Percentiles rank a stretch among this genome's conserved stretches.
These are phyloP conservation scores for Gastrophryne carolinensis DNA, from an alignment of 2,797 vertebrate species.

Conservation along the genomic window DNA sequence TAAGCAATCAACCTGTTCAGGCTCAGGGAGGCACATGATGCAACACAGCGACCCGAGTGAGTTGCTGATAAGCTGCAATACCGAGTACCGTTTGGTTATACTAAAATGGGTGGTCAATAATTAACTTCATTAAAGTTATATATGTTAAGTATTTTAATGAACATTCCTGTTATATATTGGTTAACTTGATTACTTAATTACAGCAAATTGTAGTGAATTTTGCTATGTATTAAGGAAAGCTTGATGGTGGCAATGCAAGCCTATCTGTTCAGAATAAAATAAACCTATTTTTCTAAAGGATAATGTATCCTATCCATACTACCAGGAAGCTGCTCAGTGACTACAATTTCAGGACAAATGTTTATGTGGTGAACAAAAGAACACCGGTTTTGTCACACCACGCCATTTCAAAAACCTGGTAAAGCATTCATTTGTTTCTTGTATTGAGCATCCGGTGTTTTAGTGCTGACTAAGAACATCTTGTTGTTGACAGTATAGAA, in stretches of 20 bases:
- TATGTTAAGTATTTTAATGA: no score
- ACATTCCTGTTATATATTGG: no score
- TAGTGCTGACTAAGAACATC: constrained; percentile 63
- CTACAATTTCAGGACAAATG: background rate
- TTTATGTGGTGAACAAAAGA: constrained; percentile 70
- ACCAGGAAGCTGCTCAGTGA: background rate
- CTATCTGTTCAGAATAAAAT: background rate
- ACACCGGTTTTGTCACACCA: constrained; percentile 64
- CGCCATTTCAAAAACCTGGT: constrained; percentile 61
- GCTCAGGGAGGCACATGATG: no score
- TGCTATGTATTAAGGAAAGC: background rate
- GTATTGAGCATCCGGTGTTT: constrained; percentile 64
- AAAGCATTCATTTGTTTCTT: constrained; percentile 60
- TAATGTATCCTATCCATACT: background rate
- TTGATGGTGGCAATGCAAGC: background rate
- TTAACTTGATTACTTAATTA: no score
- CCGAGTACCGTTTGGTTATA: no score
- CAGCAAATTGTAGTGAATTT: no score
- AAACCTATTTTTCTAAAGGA: background rate
- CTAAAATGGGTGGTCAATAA: no score
- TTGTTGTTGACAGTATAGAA: constrained; percentile 60
- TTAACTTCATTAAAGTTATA: no score
- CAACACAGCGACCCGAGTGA: no score
- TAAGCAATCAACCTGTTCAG: no score
- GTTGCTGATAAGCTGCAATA: no score